Base-by-base conservation (phyloP, 2,113 vertebrate genomes). In the Xiphophorus couchianus region DNA sequence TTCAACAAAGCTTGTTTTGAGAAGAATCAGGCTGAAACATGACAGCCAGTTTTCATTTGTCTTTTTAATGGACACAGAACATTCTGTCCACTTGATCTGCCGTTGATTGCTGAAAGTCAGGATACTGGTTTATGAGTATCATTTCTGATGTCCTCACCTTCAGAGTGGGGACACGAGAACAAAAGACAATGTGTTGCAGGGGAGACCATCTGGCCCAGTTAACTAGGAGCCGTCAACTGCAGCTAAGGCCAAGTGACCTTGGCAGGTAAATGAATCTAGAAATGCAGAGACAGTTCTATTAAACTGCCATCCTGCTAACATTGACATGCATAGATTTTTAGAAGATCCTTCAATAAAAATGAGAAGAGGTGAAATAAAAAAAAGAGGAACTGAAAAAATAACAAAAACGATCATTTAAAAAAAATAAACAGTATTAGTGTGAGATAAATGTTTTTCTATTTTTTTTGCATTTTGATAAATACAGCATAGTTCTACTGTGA, bases 141-240 rank as follows among this genome's bases (percentile, higher is more conserved):
- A 91, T 84, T 73, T 77, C 78, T 82, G 82, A 80, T 82, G 84
- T 86, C 88, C 84, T 93, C 85, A 89, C 89, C 91, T 93, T 93
- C 90, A 89, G 83, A 86, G 77, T 72, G 71, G 71, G 76, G 74
- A 79, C 80, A 48, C 17, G 4, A 58, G 22, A 81, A 75, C 66
- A 77, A 64, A 90, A 84, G 85, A 84, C 79, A 88, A 92, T 74
- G 83, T 87, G 82, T 58, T 83, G 78, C 78, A 85, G 84, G 81
- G 84, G 83, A 78, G 81, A 91, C 92, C 93, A 93, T 94, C 92
- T 94, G 94, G 89, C 89, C 84, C 25, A 86, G 81, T 83, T 91
- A 90, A 89, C 88, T 83, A 84, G 82, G 87, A 90, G 84, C 78
- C 73, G 78, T 92, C 90, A 86, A 66, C 86, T 71, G 68, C 77